These are phyloP conservation scores for Falco peregrinus DNA, from an alignment of 2,797 vertebrate species.

Conservation along the genomic window DNA sequence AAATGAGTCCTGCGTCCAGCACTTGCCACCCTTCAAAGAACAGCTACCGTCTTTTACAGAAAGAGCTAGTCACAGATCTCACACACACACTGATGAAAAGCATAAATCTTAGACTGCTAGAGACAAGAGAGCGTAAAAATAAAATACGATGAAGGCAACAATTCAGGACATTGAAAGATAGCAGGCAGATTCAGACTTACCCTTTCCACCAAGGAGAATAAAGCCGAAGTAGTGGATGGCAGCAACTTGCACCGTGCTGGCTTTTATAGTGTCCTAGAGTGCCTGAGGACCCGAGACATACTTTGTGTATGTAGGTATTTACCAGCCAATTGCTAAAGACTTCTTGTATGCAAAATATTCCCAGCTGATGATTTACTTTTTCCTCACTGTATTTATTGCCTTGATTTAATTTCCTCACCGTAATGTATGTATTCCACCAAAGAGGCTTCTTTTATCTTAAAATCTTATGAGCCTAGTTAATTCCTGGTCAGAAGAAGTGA, in stretches of 20 bases:
- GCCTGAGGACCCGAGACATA: background rate
- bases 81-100: background rate
- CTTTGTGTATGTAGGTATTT: background rate
- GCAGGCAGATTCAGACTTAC: background rate
- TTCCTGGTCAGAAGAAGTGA: background rate
- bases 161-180: background rate
- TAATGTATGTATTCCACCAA: background rate
- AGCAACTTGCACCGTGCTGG: background rate
- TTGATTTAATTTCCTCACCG: background rate
- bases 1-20: background rate
- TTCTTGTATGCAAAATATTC: constrained; percentile 12
- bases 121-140: background rate
- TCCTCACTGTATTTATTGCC: background rate
- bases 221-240: background rate
- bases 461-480: background rate
- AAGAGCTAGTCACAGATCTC: background rate
- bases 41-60: background rate
- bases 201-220: background rate
- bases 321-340: background rate
- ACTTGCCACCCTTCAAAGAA: background rate
- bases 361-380: background rate
- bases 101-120: background rate
- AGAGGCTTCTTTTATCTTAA: constrained; percentile 36
- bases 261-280: constrained; percentile 43
- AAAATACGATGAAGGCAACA: background rate